Conservation (phyloP, 2,888 invertebrate species). For the Gonocerus acuteangulatus region DNA sequence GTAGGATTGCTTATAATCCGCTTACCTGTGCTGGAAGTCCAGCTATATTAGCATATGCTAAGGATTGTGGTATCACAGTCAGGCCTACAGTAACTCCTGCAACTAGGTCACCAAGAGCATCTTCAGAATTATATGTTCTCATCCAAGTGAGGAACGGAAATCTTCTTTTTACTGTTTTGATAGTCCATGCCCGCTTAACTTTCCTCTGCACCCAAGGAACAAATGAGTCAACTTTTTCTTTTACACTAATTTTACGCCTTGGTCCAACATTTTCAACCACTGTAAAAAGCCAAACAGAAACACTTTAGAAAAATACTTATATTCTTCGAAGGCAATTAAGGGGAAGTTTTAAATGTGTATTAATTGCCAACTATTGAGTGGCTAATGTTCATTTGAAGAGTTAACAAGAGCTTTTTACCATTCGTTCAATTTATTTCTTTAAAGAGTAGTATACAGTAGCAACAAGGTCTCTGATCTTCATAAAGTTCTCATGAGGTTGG, state of each 20-base stretch:
- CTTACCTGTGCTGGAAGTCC: conserved; percentile 61
- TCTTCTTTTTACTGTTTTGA: conserved; percentile 63
- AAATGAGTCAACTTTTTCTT: conserved; percentile 42
- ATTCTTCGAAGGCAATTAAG: too few species aligned
- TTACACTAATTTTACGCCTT: conserved; percentile 40
- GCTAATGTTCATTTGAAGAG: too few species aligned
- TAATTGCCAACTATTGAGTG: too few species aligned
- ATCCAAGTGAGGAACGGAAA: conserved; percentile 70
- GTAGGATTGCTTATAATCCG: too few species aligned
- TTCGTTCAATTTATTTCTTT: too few species aligned
- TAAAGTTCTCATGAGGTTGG: too few species aligned
- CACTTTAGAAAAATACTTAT: too few species aligned
- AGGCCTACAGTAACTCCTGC: conserved; percentile 88
- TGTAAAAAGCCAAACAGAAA: conserved; percentile 41
- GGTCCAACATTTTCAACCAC: conserved; percentile 46
- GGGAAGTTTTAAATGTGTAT: too few species aligned
- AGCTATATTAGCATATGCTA: conserved; percentile 73
- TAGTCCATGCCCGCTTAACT: conserved; percentile 51
- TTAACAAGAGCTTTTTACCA: too few species aligned
- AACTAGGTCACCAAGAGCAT: conserved; percentile 76
- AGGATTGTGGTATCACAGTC: conserved; percentile 85
- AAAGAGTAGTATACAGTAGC: too few species aligned
- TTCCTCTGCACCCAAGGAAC: conserved; percentile 46
- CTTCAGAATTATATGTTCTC: conserved; percentile 62
- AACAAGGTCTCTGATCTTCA: too few species aligned